These are phyloP conservation scores for Fulmarus glacialis DNA, from an alignment of 2,113 vertebrate genomes.

Conservation along the genomic window DNA sequence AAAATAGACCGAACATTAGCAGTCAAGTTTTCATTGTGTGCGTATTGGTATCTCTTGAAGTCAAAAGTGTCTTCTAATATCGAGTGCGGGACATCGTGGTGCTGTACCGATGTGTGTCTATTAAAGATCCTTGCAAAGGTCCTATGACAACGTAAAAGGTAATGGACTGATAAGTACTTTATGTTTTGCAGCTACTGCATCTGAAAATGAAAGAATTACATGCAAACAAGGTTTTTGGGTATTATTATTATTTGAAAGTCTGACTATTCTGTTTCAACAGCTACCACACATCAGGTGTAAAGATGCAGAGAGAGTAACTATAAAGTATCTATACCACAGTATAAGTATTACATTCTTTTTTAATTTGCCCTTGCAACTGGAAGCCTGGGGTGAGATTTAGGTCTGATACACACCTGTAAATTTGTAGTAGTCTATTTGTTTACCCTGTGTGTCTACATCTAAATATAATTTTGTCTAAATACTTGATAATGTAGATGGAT, in stretches of 20 bases:
- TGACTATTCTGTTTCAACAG: not conserved
- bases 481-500: not conserved
- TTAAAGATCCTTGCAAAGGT: not conserved
- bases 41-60: not conserved
- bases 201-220: not conserved
- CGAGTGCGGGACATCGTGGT: rapidly evolving
- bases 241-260: not conserved
- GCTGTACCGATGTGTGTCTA: rapidly evolving
- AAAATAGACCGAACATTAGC: not conserved
- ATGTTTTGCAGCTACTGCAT: not conserved
- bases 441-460: not conserved
- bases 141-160: not conserved
- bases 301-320: not conserved
- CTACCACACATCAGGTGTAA: not conserved
- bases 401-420: not conserved
- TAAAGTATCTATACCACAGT: not conserved
- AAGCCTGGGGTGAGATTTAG: not conserved
- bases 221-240: not conserved
- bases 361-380: not conserved
- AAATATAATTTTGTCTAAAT: not conserved
- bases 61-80: not conserved
- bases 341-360: not conserved
- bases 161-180: rapidly evolving
- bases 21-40: not conserved
- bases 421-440: not conserved